Evolutionary conservation across 2,113 vertebrate genomes (phyloP).

Genomic region (Hippocampus guttulatus): DNA sequence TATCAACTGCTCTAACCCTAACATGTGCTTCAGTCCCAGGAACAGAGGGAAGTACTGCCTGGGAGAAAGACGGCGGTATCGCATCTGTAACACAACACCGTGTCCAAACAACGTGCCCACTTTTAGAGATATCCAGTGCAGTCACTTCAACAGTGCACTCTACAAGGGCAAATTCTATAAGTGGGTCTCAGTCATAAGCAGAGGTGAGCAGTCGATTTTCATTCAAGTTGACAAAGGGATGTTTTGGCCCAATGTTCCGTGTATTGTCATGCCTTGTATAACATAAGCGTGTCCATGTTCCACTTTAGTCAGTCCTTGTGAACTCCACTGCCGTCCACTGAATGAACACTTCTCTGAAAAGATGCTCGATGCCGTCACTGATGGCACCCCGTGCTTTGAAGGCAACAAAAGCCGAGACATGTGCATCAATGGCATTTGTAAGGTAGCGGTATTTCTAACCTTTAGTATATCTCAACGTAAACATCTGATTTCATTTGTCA

Average conservation of each 20-base stretch:
- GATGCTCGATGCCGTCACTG: conserved; percentile 81
- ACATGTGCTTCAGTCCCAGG: conserved; percentile 71
- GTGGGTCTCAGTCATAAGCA: conserved; percentile 83
- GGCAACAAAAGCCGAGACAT: conserved; percentile 76
- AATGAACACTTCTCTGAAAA: conserved; percentile 82
- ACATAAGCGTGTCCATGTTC: not conserved
- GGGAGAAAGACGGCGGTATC: conserved; percentile 81
- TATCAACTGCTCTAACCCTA: not conserved
- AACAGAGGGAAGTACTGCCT: conserved; percentile 86
- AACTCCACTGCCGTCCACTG: conserved; percentile 86
- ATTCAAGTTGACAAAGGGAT: not conserved
- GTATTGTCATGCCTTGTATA: not conserved
- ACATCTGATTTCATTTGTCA: not conserved
- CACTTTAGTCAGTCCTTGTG: conserved; percentile 82
- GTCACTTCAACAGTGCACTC: conserved; percentile 78
- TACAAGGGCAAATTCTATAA: conserved; percentile 86
- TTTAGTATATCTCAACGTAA: not conserved
- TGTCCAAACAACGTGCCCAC: conserved; percentile 71
- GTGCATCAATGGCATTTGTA: conserved; percentile 94
- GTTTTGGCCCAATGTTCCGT: not conserved
- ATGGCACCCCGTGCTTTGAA: conserved; percentile 86
- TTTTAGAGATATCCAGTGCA: conserved; percentile 87
- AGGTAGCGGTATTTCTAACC: conserved; percentile 67
- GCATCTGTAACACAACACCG: conserved; percentile 73
- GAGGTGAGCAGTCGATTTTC: conserved; percentile 66